Conservation (phyloP, 37 sponge, comb jelly and placozoan species). For the Bolinopsis microptera region DNA sequence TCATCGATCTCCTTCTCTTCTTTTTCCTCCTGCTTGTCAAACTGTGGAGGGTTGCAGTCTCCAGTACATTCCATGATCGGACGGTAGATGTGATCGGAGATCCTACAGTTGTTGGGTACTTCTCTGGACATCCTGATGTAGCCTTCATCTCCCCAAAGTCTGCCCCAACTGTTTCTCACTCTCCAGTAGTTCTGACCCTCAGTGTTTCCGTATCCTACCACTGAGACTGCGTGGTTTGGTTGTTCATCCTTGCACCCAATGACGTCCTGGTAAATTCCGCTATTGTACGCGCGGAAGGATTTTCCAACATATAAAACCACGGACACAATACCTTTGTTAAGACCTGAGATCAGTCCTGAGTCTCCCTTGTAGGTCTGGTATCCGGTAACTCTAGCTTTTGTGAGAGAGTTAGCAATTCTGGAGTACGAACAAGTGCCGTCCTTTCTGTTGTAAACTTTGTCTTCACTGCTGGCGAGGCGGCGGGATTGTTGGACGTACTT, state of each 20-base stretch:
- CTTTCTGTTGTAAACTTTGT: not conserved
- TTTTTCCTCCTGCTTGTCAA: not conserved
- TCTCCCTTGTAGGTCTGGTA: not conserved
- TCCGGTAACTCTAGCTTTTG: not conserved
- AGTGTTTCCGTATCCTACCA: not conserved
- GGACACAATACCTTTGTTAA: not conserved
- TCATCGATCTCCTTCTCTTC: not conserved
- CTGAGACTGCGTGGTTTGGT: conserved; percentile 8
- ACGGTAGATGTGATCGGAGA: not conserved
- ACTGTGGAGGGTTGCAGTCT: not conserved
- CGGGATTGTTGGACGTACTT: not conserved
- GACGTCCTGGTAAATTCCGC: not conserved
- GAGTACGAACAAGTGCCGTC: not conserved
- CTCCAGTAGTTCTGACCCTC: not conserved
- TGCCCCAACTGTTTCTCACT: conserved; percentile 3
- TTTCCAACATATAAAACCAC: not conserved
- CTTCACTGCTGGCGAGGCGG: not conserved
- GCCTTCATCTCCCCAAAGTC: not conserved
- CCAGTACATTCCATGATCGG: not conserved
- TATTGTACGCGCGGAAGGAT: not conserved
- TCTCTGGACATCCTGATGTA: conserved; percentile 19
- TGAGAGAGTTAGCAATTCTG: not conserved
- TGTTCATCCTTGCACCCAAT: not conserved
- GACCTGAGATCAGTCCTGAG: not conserved
- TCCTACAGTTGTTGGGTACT: not conserved